These are phyloP conservation scores for Hofmannophila pseudospretella DNA, from an alignment of 2,888 invertebrate genomes.

Conservation along the genomic window DNA sequence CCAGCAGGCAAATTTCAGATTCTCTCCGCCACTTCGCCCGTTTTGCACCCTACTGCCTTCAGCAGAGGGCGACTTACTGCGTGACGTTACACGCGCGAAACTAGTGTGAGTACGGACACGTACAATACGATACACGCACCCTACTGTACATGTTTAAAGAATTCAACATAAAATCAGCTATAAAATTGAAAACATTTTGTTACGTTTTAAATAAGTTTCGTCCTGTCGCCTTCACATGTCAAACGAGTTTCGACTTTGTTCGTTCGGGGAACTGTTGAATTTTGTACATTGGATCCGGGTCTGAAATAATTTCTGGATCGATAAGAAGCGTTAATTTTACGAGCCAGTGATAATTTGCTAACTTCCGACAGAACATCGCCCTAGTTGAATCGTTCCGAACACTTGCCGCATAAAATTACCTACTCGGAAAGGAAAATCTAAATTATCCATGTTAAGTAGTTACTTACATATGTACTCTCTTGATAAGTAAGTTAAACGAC, in stretches of 20 bases:
- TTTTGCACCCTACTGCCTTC: conserved; percentile 51
- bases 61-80: conserved; percentile 42
- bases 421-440: conserved; percentile 46
- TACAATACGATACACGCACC: conserved; percentile 53
- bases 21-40: conserved; percentile 36
- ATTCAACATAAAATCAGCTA: conserved; percentile 77
- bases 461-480: conserved; percentile 8
- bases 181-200: conserved; percentile 78
- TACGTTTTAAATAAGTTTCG: conserved; percentile 75
- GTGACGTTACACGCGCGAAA: conserved; percentile 24
- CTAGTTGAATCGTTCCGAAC: conserved; percentile 70
- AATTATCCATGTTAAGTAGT: conserved; percentile 38
- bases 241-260: conserved; percentile 54
- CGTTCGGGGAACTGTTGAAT: conserved; percentile 42
- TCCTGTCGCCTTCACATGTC: conserved; percentile 33
- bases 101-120: conserved; percentile 53
- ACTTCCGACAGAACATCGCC: conserved; percentile 75
- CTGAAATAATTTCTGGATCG: conserved; percentile 71
- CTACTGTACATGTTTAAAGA: conserved; percentile 65
- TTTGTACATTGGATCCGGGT: conserved; percentile 35
- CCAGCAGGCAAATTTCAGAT: conserved; percentile 76
- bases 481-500: background rate
- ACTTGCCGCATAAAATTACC: conserved; percentile 67
- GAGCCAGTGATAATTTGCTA: conserved; percentile 77
- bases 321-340: conserved; percentile 78